Conservation (phyloP, 1,140 invertebrate genomes). For the Drosophila subobscura region DNA sequence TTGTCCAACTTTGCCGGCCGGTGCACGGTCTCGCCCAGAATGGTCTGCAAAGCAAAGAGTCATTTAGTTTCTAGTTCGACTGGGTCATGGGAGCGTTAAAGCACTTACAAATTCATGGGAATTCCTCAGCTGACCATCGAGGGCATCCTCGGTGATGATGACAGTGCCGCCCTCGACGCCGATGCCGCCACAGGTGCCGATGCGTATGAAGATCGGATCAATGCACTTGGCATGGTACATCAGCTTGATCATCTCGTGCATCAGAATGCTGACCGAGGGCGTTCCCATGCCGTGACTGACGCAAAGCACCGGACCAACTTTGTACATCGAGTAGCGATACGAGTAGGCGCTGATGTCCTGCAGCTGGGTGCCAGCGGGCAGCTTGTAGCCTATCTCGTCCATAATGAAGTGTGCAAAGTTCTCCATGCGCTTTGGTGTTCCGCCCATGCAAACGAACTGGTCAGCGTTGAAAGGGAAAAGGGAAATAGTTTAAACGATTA, state of each 20-base stretch:
- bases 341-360: constrained; percentile 96
- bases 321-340: constrained; percentile 98
- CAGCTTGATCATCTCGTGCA: constrained; percentile 97
- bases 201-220: constrained; percentile 95
- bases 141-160: constrained; percentile 93
- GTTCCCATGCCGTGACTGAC: constrained; percentile 96
- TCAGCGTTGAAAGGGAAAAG: no score
- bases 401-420: constrained; percentile 96
- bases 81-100: neutral
- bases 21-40: constrained; percentile 93
- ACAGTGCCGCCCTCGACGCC: constrained; percentile 94
- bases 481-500: no score
- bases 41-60: constrained; percentile 86
- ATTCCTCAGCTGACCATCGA: constrained; percentile 91
- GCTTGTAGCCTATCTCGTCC: constrained; percentile 94
- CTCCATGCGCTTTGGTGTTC: constrained; percentile 97
- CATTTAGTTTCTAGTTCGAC: neutral
- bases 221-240: constrained; percentile 95
- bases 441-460: constrained; percentile 99
- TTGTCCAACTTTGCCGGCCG: constrained; percentile 93
- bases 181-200: constrained; percentile 97
- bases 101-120: constrained; percentile 87
- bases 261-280: constrained; percentile 94
- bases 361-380: constrained; percentile 93
- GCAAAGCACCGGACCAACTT: constrained; percentile 87